Evolutionary conservation across 2,797 vertebrate species (phyloP).

Genomic region (Oreonectes daqikongensis): DNA sequence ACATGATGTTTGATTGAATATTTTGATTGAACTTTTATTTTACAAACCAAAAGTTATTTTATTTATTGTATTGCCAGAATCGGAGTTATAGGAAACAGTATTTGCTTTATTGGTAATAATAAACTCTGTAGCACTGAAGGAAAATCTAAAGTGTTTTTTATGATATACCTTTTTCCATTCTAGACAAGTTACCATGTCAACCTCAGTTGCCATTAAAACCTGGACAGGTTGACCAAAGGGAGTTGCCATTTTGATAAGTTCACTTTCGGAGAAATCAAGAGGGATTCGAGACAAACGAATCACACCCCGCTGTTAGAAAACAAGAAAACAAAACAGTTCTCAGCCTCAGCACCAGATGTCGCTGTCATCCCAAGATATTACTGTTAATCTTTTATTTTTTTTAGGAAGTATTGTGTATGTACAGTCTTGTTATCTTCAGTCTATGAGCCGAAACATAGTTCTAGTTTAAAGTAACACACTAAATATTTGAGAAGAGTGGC

Average conservation of each 20-base stretch:
- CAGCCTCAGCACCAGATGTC: slow-evolving; percentile 6
- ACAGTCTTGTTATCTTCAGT: background rate
- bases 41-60: background rate
- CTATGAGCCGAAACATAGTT: background rate
- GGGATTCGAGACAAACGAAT: slow-evolving; percentile 42
- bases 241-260: slow-evolving; percentile 71
- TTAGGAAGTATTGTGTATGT: too few relatives aligned
- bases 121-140: background rate
- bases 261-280: slow-evolving; percentile 29
- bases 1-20: background rate
- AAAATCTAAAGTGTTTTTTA: background rate
- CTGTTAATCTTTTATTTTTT: background rate
- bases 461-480: too few relatives aligned
- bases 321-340: background rate
- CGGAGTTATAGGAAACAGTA: too few relatives aligned
- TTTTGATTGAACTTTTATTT: slow-evolving; percentile 73
- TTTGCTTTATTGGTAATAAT: too few relatives aligned
- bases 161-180: slow-evolving; percentile 19
- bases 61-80: background rate
- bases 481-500: too few relatives aligned
- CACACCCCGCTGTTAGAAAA: slow-evolving; percentile 20
- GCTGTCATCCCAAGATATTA: background rate
- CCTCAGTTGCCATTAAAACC: slow-evolving; percentile 33
- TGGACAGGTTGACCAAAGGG: slow-evolving; percentile 67
- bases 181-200: slow-evolving; percentile 58